A percentile compares a stretch with the other conserved stretches of the same genome.
phyloP scores from a whole-genome alignment of 2,113 vertebrate genomes.

The Camelus bactrianus region DNA sequence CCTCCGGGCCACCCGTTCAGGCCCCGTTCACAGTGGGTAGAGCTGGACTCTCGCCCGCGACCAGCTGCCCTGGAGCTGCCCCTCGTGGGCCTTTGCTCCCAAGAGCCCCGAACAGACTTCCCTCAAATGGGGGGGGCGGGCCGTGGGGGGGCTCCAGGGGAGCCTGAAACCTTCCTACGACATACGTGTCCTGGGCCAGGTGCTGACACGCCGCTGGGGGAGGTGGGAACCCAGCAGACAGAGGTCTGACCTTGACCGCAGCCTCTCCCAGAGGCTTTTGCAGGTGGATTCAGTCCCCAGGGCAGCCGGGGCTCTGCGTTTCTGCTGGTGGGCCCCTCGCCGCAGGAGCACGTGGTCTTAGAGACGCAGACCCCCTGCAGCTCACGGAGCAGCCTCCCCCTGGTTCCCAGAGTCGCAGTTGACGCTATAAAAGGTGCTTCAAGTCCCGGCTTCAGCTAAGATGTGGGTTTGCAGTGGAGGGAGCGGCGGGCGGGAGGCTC shows the following conservation, averaged over 20 bases:
- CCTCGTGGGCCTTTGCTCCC: not conserved
- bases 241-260: not conserved
- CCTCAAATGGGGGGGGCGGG: not conserved
- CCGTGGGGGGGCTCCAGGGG: not conserved
- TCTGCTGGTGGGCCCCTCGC: not conserved
- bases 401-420: rapidly evolving
- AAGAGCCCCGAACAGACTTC: not conserved
- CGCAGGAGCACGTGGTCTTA: not conserved
- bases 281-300: rapidly evolving
- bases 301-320: not conserved
- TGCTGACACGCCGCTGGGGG: not conserved
- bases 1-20: not conserved
- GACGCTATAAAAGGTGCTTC: not conserved
- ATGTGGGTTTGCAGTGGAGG: rapidly evolving
- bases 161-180: not conserved
- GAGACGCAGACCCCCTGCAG: rapidly evolving
- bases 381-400: rapidly evolving
- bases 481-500: not conserved
- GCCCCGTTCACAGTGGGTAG: not conserved
- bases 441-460: rapidly evolving
- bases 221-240: not conserved
- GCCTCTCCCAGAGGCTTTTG: not conserved
- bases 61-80: not conserved
- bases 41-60: not conserved
- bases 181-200: not conserved